phyloP scores from a whole-genome alignment of 2,797 vertebrate genomes.

The Lutjanus campechanus region DNA sequence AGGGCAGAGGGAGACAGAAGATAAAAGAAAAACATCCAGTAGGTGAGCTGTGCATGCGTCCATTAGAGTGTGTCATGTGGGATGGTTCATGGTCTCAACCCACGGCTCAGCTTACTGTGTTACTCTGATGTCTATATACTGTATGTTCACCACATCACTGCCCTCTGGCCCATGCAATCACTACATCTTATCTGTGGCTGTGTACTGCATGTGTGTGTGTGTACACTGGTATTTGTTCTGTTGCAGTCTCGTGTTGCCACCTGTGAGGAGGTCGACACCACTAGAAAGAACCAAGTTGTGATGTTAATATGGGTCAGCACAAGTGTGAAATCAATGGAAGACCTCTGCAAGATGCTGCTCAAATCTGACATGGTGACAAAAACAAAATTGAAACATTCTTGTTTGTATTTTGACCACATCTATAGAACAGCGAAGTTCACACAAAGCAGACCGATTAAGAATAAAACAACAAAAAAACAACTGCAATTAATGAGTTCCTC shows the following conservation, averaged over 20 bases:
- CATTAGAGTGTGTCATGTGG: slow-evolving; percentile 11
- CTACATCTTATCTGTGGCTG: slow-evolving; percentile 24
- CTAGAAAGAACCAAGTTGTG: neutral
- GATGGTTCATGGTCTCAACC: slow-evolving; percentile 25
- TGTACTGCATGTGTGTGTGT: neutral
- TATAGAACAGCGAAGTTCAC: neutral
- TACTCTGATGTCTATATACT: slow-evolving; percentile 45
- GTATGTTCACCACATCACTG: slow-evolving; percentile 3
- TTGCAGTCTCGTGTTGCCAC: neutral
- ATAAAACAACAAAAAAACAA: neutral
- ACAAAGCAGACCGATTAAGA: neutral
- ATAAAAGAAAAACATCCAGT: neutral
- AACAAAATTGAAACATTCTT: neutral
- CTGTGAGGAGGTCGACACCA: neutral
- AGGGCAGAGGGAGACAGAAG: neutral
- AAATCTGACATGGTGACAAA: neutral
- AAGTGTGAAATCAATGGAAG: neutral
- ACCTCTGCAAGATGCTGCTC: neutral
- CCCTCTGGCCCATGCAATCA: slow-evolving; percentile 18
- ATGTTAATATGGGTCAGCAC: neutral
- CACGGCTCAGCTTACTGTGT: neutral
- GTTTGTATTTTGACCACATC: neutral
- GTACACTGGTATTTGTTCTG: neutral
- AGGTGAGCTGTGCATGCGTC: slow-evolving; percentile 1
- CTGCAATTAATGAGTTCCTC: too few relatives aligned